Percentiles rank a stretch among this genome's conserved stretches.
Conservation (phyloP, 2,888 invertebrate genomes). For the Lissocephala sabroskyi region DNA sequence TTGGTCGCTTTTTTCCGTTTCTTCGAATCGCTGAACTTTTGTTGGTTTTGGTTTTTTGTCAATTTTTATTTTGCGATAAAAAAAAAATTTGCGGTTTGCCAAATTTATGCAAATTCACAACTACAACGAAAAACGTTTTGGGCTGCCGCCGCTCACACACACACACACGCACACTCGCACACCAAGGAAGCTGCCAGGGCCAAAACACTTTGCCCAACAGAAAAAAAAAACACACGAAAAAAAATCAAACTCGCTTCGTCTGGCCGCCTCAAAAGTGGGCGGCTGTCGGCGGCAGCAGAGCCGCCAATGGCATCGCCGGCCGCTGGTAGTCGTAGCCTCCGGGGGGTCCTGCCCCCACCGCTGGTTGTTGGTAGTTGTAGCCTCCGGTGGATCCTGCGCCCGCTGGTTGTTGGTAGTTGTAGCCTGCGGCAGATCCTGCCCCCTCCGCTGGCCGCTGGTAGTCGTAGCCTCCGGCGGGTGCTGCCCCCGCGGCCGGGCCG, state of each 20-base stretch:
- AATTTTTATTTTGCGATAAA: conserved; percentile 12
- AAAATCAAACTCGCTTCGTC: conserved; percentile 5
- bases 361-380: not conserved
- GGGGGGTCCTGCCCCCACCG: too few relatives aligned
- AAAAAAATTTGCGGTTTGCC: conserved; percentile 27
- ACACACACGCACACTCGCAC: too few relatives aligned
- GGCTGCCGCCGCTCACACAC: too few relatives aligned
- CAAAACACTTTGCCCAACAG: conserved; percentile 48
- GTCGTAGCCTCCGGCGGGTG: not conserved
- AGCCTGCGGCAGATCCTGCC: too few relatives aligned
- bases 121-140: too few relatives aligned
- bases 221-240: conserved; percentile 13
- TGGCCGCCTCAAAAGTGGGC: too few relatives aligned
- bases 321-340: too few relatives aligned
- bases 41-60: conserved; percentile 8
- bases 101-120: conserved; percentile 44
- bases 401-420: not conserved
- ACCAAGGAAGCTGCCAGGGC: conserved; percentile 31
- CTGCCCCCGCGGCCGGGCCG: conserved; percentile 14
- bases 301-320: too few relatives aligned
- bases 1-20: too few relatives aligned
- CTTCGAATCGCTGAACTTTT: too few relatives aligned
- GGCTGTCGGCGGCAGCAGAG: too few relatives aligned
- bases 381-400: conserved; percentile 3
- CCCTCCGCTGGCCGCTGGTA: not conserved